Base-by-base conservation (phyloP, 2,797 vertebrate genomes). In the Pseudotriccus pelzelni region DNA sequence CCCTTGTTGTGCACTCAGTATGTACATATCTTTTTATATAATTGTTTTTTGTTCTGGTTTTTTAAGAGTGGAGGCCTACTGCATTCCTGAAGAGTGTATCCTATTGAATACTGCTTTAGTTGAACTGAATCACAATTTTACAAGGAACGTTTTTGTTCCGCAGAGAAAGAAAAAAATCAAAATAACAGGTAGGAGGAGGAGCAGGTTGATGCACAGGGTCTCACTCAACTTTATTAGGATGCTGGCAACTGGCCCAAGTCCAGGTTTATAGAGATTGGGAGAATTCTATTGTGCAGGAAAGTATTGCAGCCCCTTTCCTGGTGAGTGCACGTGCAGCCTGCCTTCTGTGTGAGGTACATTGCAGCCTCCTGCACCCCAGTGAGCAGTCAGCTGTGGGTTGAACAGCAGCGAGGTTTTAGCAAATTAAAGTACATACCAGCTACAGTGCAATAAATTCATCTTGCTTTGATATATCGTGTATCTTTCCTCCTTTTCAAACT, bases 21-120 rank as follows among this genome's bases (percentile, higher is more conserved):
- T 59, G 21, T 34, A 46, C 43, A 6, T 14, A 14, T 25, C 28
- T 74, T 67, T 39, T 49, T 21, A 30, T 30, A 14, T 16, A 55
- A 62, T 10, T 19, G 16, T 0, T 0, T 44, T 68, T 90, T 72
- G 3, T 39, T 37, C 59, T 37, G 56, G 0, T 0, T 68, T 92
- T 85, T 60, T 34, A 76, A 79, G 24, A 91, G 44, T 7, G 59
- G 72, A 52, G n/a, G 10, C 23, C 32, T 58, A 19, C 41, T 39
- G 11, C 32, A 6, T 68, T 41, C 14, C 69, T 66, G 43, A 46
- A 32, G 27, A 75, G 21, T 8, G 8, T 67, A 69, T 50, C 25
- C 21, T 67, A 17, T 60, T 87, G 55, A 44, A 14, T 8, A 3
- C 22, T 21, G 7, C 4, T 93, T 43, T 39, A 69, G 27, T 77